Evolutionary conservation across 1,140 invertebrate species (phyloP).

Genomic region (Trichoplusia ni): DNA sequence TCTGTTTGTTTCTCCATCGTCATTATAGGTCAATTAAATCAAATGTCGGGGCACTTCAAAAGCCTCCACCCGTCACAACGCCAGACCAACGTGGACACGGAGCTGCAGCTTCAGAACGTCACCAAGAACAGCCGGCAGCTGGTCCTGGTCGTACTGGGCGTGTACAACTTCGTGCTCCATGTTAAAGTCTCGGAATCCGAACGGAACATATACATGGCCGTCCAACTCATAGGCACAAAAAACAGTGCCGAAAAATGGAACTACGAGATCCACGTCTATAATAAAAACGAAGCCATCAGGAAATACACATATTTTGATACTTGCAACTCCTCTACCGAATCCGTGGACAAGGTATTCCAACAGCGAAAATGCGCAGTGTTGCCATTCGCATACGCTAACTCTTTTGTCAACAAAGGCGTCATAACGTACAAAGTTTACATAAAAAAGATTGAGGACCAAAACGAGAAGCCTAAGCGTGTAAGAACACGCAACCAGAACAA

Average conservation of each 20-base stretch:
- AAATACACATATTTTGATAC: constrained; percentile 44
- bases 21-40: too few species aligned
- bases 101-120: constrained; percentile 39
- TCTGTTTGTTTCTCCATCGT: too few species aligned
- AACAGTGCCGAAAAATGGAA: constrained; percentile 55
- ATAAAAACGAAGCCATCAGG: constrained; percentile 49
- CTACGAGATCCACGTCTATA: constrained; percentile 59
- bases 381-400: constrained; percentile 41
- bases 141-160: constrained; percentile 41
- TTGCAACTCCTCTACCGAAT: constrained; percentile 34
- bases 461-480: too few species aligned
- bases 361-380: constrained; percentile 38
- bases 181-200: constrained; percentile 40
- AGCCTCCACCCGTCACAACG: too few species aligned
- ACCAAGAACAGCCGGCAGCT: constrained; percentile 29
- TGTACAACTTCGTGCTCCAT: constrained; percentile 54
- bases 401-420: constrained; percentile 39
- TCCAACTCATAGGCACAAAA: constrained; percentile 50
- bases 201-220: constrained; percentile 42
- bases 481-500: too few species aligned
- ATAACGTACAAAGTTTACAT: constrained; percentile 56
- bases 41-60: too few species aligned
- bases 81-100: constrained; percentile 41
- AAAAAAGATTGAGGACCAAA: too few species aligned
- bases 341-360: constrained; percentile 39